Conservation (phyloP, 2,797 vertebrate species). For the Centropyge bicolor region DNA sequence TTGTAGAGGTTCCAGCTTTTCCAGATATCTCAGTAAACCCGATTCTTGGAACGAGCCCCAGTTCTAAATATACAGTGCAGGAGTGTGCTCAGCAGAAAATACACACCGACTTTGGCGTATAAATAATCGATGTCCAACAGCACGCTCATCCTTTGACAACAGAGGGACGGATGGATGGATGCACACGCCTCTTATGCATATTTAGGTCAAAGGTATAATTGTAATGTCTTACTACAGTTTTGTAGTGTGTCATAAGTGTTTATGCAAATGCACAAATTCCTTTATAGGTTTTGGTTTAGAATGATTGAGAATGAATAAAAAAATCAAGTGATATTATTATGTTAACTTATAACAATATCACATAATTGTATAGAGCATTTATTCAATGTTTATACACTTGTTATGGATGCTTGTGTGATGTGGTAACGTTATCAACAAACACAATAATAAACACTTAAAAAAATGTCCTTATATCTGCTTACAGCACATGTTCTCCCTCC, state of each 20-base stretch:
- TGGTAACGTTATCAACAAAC: not conserved
- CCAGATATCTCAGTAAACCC: not conserved
- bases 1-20: not conserved
- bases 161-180: not conserved
- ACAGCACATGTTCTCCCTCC: no score
- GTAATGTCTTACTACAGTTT: not conserved
- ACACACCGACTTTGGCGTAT: slow-evolving; percentile 2
- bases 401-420: not conserved
- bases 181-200: not conserved
- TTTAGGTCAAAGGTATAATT: not conserved
- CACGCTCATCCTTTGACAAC: not conserved
- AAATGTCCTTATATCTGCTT: not conserved
- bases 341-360: no score
- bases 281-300: not conserved
- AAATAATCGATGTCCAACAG: slow-evolving; percentile 30
- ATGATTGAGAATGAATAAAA: not conserved
- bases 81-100: slow-evolving; percentile 1
- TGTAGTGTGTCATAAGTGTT: no score
- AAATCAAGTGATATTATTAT: not conserved
- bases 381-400: not conserved
- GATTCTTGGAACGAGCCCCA: not conserved
- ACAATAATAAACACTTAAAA: not conserved
- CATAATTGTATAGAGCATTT: not conserved
- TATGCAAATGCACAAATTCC: not conserved
- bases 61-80: not conserved